These are phyloP conservation scores for Myocastor coypus DNA, from an alignment of 2,113 vertebrate species.

Conservation along the genomic window DNA sequence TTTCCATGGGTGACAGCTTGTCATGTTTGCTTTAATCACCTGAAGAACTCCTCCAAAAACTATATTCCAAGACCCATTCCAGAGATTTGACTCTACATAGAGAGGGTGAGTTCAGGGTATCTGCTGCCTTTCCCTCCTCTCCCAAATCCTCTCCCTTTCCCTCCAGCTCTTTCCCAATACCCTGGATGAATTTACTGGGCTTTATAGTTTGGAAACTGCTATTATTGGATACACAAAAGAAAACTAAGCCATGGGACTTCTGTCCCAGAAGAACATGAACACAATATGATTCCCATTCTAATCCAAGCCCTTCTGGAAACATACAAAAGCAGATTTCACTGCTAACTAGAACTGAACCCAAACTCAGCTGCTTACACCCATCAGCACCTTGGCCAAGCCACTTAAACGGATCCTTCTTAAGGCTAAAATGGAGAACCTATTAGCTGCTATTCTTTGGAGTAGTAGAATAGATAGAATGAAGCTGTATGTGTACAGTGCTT, in stretches of 20 bases:
- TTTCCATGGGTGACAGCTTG: neutral
- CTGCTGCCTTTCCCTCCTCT: rapidly evolving
- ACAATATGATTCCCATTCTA: neutral
- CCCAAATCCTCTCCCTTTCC: too few species aligned
- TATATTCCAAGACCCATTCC: neutral
- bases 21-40: neutral
- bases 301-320: neutral
- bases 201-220: neutral
- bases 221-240: neutral
- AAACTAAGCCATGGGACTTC: neutral
- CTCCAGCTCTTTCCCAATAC: neutral
- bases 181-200: neutral
- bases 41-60: neutral
- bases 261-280: neutral
- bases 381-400: neutral
- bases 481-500: neutral
- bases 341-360: too few species aligned
- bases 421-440: neutral
- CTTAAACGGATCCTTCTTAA: neutral
- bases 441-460: too few species aligned
- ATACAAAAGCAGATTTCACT: rapidly evolving
- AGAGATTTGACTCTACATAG: neutral
- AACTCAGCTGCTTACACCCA: neutral
- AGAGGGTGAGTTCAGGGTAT: neutral
- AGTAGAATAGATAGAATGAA: neutral